Conservation (phyloP, 2,888 invertebrate genomes). For the Dioctria rufipes region DNA sequence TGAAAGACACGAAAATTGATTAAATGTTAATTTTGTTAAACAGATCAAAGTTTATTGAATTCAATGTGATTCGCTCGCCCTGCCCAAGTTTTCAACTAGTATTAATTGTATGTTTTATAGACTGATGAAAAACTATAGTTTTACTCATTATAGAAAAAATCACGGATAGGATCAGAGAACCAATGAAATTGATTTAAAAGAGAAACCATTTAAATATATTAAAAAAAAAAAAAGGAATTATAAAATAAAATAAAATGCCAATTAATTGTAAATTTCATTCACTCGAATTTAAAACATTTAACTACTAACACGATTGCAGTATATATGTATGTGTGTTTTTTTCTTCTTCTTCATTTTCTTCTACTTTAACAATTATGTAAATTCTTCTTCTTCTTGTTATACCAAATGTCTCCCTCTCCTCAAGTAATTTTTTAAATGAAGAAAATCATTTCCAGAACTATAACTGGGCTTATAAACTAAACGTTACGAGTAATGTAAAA, state of each 20-base stretch:
- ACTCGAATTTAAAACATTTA: constrained; percentile 25
- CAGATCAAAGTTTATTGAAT: no score
- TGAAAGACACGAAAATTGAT: no score
- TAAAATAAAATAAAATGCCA: constrained; percentile 15
- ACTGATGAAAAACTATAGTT: no score
- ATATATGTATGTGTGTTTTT: constrained; percentile 11
- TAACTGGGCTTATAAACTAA: constrained; percentile 20
- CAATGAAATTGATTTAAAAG: no score
- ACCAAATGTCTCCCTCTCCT: constrained; percentile 21
- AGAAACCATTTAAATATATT: neutral
- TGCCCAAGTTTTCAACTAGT: no score
- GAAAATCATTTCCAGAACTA: constrained; percentile 17
- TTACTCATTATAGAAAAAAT: no score
- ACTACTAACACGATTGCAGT: constrained; percentile 39
- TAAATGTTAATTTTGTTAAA: no score
- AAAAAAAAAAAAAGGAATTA: neutral
- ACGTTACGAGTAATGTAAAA: constrained; percentile 18
- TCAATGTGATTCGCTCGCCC: no score
- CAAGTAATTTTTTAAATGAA: constrained; percentile 28
- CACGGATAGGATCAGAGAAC: no score
- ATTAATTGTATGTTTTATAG: no score
- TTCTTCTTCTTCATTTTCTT: constrained; percentile 31
- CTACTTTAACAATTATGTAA: constrained; percentile 8
- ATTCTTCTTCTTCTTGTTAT: constrained; percentile 24
- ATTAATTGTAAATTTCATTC: constrained; percentile 35